Evolutionary conservation across 2,888 invertebrate genomes (phyloP).

Genomic region (Charanyca ferruginea): DNA sequence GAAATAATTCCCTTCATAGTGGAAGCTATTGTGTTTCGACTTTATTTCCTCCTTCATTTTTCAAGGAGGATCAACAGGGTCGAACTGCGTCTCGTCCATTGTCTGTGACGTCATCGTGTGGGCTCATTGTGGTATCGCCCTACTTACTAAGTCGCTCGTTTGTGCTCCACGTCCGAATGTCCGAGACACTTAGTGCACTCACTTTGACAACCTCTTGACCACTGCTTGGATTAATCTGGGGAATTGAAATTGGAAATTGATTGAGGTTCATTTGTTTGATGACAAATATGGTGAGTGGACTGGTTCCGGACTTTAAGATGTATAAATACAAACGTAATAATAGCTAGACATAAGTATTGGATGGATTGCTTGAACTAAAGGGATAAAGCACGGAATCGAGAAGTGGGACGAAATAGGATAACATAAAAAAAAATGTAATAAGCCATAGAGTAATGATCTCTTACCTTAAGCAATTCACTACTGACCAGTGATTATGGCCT

Average conservation of each 20-base stretch:
- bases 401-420: no score
- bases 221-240: slow-evolving; percentile 57
- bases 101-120: slow-evolving; percentile 55
- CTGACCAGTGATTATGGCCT: no score
- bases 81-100: slow-evolving; percentile 51
- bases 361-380: no score
- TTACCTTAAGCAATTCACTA: no score
- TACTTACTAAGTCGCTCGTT: slow-evolving; percentile 52
- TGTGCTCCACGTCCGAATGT: slow-evolving; percentile 51
- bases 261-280: slow-evolving; percentile 25
- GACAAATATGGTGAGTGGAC: slow-evolving; percentile 4
- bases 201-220: slow-evolving; percentile 60
- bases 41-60: slow-evolving; percentile 64
- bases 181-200: slow-evolving; percentile 64
- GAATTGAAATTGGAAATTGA: slow-evolving; percentile 50
- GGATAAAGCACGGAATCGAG: no score
- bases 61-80: slow-evolving; percentile 64
- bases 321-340: no score
- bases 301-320: background rate
- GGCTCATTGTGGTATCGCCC: slow-evolving; percentile 58
- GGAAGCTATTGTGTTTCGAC: slow-evolving; percentile 58
- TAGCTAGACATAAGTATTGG: no score
- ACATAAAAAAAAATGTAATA: no score
- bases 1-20: slow-evolving; percentile 58
- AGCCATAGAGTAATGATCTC: no score